Percentiles rank a stretch among this genome's conserved stretches.
These are phyloP conservation scores for Trissoscelio sp. DNA, from an alignment of 2,888 invertebrate species.

Conservation along the genomic window DNA sequence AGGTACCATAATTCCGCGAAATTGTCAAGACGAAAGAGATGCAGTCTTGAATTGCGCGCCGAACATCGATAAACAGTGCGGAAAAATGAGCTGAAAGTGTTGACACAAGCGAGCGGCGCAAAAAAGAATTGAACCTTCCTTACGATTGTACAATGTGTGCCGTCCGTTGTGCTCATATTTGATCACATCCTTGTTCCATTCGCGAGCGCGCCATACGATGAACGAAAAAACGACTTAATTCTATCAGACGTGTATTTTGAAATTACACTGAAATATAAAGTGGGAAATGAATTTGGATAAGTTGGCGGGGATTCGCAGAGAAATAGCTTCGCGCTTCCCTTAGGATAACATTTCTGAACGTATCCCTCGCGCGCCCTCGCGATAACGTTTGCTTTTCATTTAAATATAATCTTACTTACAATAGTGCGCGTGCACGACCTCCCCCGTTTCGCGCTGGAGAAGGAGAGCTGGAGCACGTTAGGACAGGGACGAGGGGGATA, in stretches of 20 bases:
- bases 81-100: constrained; percentile 33
- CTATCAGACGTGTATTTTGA: constrained; percentile 43
- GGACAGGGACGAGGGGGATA: neutral
- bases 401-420: constrained; percentile 73
- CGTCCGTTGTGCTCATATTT: constrained; percentile 51
- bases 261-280: constrained; percentile 45
- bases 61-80: constrained; percentile 31
- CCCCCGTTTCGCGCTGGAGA: constrained; percentile 45
- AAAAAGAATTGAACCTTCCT: constrained; percentile 46
- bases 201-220: constrained; percentile 2
- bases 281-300: constrained; percentile 58
- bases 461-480: neutral
- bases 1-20: constrained; percentile 57
- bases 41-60: constrained; percentile 27
- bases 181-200: constrained; percentile 45
- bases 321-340: constrained; percentile 41
- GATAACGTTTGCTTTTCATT: constrained; percentile 72
- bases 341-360: constrained; percentile 58
- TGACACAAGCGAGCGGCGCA: constrained; percentile 30
- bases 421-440: constrained; percentile 68
- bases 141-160: constrained; percentile 38
- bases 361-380: constrained; percentile 58
- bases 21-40: constrained; percentile 60
- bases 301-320: constrained; percentile 38
- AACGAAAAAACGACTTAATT: constrained; percentile 36